Percentiles rank a stretch among this genome's conserved stretches.
phyloP scores from a whole-genome alignment of 2,797 vertebrate genomes.

The Todus mexicanus region DNA sequence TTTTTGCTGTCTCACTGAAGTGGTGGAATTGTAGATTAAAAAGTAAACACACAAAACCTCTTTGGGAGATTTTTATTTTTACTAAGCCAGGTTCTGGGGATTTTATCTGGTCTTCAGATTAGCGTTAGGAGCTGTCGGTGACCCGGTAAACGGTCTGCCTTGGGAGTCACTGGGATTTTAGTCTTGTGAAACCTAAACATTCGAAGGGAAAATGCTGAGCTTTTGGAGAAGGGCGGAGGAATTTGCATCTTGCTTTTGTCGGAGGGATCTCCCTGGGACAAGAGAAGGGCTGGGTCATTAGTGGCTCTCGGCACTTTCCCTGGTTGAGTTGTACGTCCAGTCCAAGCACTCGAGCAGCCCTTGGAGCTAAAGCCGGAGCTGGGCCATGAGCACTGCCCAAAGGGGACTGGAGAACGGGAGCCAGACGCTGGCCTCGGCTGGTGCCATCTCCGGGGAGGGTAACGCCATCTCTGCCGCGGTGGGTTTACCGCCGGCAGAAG shows the following conservation, averaged over 20 bases:
- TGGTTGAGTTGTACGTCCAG: neutral
- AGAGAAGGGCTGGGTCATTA: neutral
- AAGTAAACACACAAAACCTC: neutral
- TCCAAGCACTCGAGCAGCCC: neutral
- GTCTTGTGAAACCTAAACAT: neutral
- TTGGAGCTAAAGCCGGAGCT: neutral
- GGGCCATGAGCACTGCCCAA: neutral
- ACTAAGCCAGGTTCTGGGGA: neutral
- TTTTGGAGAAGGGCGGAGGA: neutral
- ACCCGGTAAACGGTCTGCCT: neutral
- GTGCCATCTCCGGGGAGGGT: neutral
- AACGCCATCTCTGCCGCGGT: accelerated
- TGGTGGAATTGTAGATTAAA: neutral
- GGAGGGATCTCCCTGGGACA: neutral
- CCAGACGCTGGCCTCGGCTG: neutral
- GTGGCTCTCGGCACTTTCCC: neutral
- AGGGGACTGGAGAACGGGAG: neutral
- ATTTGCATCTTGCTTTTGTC: neutral
- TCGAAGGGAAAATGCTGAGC: neutral
- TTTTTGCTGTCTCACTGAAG: neutral
- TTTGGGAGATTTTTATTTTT: neutral
- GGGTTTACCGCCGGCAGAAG: neutral
- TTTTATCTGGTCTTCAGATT: neutral
- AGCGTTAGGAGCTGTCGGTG: neutral
- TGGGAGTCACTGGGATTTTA: neutral